Evolutionary conservation across 2,888 invertebrate genomes (phyloP), one percentile per base, ranked within the genome.

Genomic region (Heliothis peltigera): DNA sequence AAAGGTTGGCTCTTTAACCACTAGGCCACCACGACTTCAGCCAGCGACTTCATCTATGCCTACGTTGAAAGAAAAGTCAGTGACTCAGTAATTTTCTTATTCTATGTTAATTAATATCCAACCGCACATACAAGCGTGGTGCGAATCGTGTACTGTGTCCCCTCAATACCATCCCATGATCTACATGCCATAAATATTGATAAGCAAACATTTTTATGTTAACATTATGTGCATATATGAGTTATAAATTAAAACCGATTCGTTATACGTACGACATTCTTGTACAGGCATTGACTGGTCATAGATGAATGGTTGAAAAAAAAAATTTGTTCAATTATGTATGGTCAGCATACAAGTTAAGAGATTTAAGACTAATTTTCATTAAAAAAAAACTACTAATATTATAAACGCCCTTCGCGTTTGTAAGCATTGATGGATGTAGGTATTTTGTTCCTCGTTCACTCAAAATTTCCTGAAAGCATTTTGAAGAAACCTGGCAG

Each of bases 141-240:
- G 19, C 64, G 44, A 69, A 61, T 53, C 21, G 56, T 56, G 22
- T 43, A 25, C 42, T n/a, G 15, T 3, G 10, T 28, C 59, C 52
- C 59, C 52, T 72, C 12, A 32, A 17, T 39, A 17, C 8, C 15
- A 12, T 35, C 48, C n/a, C 35, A n/a, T 35, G 18, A 68, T 70
- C 46, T 56, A 51, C 72, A 72, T 43, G 49, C 43, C 61, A 80
- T 78, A 62, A 78, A 80, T 80, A 79, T 79, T 80, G 70, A 79
- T 69, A n/a, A 32, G 21, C 25, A 22, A 55, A 64, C 64, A 71
- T 61, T 65, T 69, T 62, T 58, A 80, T 74, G 65, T 57, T 51
- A 77, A 77, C 49, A 58, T 59, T 56, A 61, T 61, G 66, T 69
- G 69, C 68, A 75, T 80, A 64, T 63, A 68, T 62, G 54, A 72